These are phyloP conservation scores for Tragopan temminckii DNA, from an alignment of 2,797 vertebrate species.

Conservation along the genomic window DNA sequence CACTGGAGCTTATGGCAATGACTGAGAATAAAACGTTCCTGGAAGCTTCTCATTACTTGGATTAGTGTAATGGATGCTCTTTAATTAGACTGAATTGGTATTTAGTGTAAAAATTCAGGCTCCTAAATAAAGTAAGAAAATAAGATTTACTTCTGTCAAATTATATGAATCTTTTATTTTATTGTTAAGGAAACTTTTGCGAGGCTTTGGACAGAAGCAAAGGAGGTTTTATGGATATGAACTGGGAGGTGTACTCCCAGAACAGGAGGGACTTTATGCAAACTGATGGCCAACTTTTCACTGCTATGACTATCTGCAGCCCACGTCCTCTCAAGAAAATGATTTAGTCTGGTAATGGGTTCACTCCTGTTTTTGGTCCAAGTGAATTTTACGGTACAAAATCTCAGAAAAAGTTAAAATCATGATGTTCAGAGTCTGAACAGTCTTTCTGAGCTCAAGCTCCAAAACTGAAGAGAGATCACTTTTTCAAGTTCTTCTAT, in stretches of 20 bases:
- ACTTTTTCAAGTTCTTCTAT: neutral
- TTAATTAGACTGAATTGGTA: neutral
- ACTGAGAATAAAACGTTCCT: neutral
- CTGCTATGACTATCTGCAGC: neutral
- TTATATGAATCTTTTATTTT: neutral
- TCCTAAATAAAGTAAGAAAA: neutral
- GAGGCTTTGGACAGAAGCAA: neutral
- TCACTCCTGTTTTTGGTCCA: neutral
- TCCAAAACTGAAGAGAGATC: neutral
- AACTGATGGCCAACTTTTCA: neutral
- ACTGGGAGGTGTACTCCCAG: neutral
- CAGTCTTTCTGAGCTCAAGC: neutral
- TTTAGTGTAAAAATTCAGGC: neutral
- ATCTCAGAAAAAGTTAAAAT: neutral
- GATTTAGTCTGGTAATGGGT: fast-evolving
- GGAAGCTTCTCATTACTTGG: neutral
- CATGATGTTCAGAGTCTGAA: neutral
- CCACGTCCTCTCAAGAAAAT: neutral
- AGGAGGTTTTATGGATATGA: neutral
- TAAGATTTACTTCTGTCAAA: neutral
- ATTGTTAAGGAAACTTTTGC: neutral
- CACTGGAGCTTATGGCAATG: neutral
- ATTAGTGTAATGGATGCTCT: neutral
- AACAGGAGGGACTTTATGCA: neutral
- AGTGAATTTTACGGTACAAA: neutral